Conservation (phyloP, 2,888 invertebrate genomes). For the Watsonalla cultraria region DNA sequence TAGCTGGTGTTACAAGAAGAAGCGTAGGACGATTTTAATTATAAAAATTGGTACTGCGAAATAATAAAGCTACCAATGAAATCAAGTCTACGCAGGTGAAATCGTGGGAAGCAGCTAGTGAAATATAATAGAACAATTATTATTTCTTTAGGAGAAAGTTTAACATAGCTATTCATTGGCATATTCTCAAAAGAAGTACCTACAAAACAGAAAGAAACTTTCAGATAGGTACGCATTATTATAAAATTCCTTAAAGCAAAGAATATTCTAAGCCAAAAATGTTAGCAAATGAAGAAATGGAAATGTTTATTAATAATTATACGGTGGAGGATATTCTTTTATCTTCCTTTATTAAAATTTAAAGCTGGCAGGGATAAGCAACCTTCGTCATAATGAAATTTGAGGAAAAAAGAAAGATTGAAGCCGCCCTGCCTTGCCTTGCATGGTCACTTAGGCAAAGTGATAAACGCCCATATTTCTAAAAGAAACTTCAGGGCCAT, state of each 20-base stretch:
- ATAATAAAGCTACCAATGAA: too few species aligned
- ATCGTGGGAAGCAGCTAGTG: too few species aligned
- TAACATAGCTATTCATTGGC: too few species aligned
- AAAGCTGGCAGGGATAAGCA: slow-evolving; percentile 6
- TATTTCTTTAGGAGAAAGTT: too few species aligned
- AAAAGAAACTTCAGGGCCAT: slow-evolving; percentile 24
- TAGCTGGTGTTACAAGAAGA: too few species aligned
- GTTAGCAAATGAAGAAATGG: slow-evolving; percentile 1
- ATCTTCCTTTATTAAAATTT: slow-evolving; percentile 13
- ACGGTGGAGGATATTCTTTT: slow-evolving; percentile 9
- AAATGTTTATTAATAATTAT: slow-evolving; percentile 11
- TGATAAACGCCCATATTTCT: slow-evolving; percentile 32
- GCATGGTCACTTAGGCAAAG: slow-evolving; percentile 56
- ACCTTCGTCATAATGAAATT: slow-evolving; percentile 36
- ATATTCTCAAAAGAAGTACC: too few species aligned
- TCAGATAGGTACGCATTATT: too few species aligned
- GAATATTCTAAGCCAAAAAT: background rate
- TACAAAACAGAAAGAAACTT: too few species aligned
- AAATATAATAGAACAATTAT: too few species aligned
- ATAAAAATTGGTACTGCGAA: too few species aligned
- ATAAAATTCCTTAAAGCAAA: background rate
- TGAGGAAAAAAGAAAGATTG: slow-evolving; percentile 25
- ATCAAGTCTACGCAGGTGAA: too few species aligned
- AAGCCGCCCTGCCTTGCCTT: slow-evolving; percentile 29
- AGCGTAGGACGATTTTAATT: too few species aligned